Evolutionary conservation across 2,888 invertebrate genomes (phyloP).

Genomic region (Lasioglossum villosulum): DNA sequence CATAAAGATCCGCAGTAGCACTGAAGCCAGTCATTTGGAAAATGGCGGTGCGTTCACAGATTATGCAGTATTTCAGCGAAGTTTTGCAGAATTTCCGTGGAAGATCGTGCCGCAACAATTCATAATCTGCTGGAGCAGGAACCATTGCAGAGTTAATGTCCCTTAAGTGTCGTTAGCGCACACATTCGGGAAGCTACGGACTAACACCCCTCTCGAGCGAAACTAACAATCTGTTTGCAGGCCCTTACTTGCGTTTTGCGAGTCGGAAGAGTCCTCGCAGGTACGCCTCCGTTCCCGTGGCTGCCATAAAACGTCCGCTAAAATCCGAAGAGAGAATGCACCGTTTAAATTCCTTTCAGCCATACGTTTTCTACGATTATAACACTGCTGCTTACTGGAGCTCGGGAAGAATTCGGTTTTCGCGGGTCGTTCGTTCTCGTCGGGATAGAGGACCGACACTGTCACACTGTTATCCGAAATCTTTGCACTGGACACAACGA

Average conservation of each 20-base stretch:
- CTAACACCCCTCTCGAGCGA: background rate
- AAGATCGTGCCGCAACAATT: background rate
- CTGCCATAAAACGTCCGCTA: constrained; percentile 17
- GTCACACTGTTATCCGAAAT: constrained; percentile 70
- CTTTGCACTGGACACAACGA: constrained; percentile 67
- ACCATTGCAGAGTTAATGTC: background rate
- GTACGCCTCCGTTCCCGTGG: background rate
- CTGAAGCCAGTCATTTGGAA: background rate
- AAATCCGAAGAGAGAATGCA: background rate
- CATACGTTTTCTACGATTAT: too few species aligned
- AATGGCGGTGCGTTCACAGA: background rate
- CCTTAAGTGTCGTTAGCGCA: background rate
- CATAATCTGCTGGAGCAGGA: background rate
- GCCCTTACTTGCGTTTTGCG: constrained; percentile 12
- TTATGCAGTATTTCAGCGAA: background rate
- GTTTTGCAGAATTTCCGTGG: background rate
- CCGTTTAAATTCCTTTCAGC: background rate
- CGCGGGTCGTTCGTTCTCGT: constrained; percentile 11
- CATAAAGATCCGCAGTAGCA: background rate
- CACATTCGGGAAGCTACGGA: background rate
- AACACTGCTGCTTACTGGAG: constrained; percentile 20
- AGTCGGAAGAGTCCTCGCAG: background rate
- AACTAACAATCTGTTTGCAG: constrained; percentile 6
- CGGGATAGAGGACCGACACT: constrained; percentile 69
- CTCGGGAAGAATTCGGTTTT: background rate